Base-by-base conservation (phyloP, 2,113 vertebrate genomes). In the Sitta europaea region DNA sequence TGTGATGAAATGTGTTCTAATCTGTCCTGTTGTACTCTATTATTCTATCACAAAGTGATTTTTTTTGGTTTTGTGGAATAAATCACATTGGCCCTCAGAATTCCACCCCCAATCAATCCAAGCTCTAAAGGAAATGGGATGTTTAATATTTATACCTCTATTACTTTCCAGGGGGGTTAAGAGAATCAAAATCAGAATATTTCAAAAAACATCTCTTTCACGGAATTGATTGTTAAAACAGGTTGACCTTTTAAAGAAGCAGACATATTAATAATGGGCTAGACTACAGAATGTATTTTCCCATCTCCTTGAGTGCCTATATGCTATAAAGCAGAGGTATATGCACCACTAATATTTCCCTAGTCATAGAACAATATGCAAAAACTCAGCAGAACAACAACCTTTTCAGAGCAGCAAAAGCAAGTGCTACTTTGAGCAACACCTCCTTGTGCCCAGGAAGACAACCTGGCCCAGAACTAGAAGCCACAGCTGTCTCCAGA, bases 101-200 rank as follows among this genome's bases (percentile, higher is more conserved):
- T 93, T 87, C 86, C 33, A 81, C 13, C 36, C 61, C 70, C 4
- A 85, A 72, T 95, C 91, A 95, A 91, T 94, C 68, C 28, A 50
- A 91, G 65, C 25, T 87, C 63, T 89, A 94, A 95, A 95, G 68
- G 53, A 97, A 95, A 96, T 91, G 20, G 65, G 68, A 89, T 95
- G 29, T 95, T 97, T 96, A 96, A 96, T 97, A 97, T 96, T 96
- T 96, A 96, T 94, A 94, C 65, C 61, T 93, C 88, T 84, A 94
- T 96, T 97, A 96, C 40, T 77, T 96, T 90, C 45, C 72, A 77
- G 73, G 51, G 17, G 51, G 67, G 40, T 65, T 88, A 95, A 94
- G 65, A 88, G 92, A 96, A 93, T 73, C 90, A 95, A 92, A 96
- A 95, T 80, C 72, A 83, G 77, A 91, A 86, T 53, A 82, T 83